A percentile compares a stretch with the other conserved stretches of the same genome.
These are phyloP conservation scores for Tricholauxania praeusta DNA, from an alignment of 2,888 invertebrate genomes.

Conservation along the genomic window DNA sequence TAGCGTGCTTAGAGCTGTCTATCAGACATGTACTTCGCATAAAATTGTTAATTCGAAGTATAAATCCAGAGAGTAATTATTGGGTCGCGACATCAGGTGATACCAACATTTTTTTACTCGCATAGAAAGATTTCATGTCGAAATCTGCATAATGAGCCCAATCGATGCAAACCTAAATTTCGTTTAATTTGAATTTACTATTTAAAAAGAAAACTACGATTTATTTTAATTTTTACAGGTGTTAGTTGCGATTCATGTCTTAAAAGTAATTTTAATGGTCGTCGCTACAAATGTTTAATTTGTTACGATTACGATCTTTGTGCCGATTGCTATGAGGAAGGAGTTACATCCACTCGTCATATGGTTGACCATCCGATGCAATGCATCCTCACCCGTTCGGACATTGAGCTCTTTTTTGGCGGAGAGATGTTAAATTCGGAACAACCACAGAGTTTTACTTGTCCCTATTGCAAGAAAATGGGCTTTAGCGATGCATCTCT, in stretches of 20 bases:
- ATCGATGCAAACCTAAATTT: too few relatives aligned
- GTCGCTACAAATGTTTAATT: conserved; percentile 98
- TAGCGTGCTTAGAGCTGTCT: too few relatives aligned
- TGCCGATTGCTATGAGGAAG: conserved; percentile 94
- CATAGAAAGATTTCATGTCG: too few relatives aligned
- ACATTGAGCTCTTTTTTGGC: conserved; percentile 96
- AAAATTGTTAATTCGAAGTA: too few relatives aligned
- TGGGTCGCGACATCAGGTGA: too few relatives aligned
- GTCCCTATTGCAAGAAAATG: conserved; percentile 97
- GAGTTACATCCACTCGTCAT: conserved; percentile 91
- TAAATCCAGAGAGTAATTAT: too few relatives aligned
- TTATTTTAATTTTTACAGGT: conserved; percentile 72
- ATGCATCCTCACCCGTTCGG: conserved; percentile 96
- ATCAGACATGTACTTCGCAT: too few relatives aligned
- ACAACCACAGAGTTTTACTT: conserved; percentile 96
- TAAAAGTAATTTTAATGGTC: conserved; percentile 96
- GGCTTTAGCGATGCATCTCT: conserved; percentile 94
- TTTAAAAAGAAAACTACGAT: too few relatives aligned
- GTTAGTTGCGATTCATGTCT: conserved; percentile 99
- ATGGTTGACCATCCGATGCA: conserved; percentile 98
- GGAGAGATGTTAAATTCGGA: conserved; percentile 93
- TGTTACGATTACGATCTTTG: conserved; percentile 99
- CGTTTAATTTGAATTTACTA: too few relatives aligned
- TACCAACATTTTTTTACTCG: too few relatives aligned
- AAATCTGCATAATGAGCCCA: too few relatives aligned